Base-by-base conservation (phyloP, 2,797 vertebrate genomes). In the Lutjanus campechanus region DNA sequence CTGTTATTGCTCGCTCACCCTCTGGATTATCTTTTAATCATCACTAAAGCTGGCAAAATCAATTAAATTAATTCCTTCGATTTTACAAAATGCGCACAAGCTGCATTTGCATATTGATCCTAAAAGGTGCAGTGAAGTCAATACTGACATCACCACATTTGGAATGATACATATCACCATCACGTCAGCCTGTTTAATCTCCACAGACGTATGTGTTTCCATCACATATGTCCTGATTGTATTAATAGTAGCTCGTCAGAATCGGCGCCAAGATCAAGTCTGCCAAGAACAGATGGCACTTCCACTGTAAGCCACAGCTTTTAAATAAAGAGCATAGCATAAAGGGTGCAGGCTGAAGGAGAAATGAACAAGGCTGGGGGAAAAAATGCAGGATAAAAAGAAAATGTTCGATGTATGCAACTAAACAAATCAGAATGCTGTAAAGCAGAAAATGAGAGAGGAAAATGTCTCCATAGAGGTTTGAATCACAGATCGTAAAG, bases 241-340 rank as follows among this genome's bases (percentile, higher is more conserved):
- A 93, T 94, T 95, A 93, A 93, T 92, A 94, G 94, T 43, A 63
- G 76, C 81, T 76, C 54, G 46, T 90, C 81, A 88, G 85, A 87
- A 83, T 79, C 72, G 17, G 78, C 8, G 80, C 79, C 89, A 88
- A 75, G 79, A 88, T 71, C 47, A 76, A 83, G 73, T 79, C 86
- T 90, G 91, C 90, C 91, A 88, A 50, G 85, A 73, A 91, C 93
- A 95, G 94, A 94, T 95, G 94, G 93, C 85, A 54, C 86, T 88
- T 91, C 87, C 87, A 83, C 74, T 85, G 78, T 82, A 81, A 88
- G 89, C 90, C 86, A 74, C 76, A 70, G 87, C 85, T 86, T 89
- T 87, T 87, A 71, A 73, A 85, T 85, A 87, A 88, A 82, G 76
- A 86, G 61, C 59, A 55, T 69, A 73, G 69, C 69, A 76, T 65